A percentile compares a stretch with the other conserved stretches of the same genome.
These are phyloP conservation scores for Maconellicoccus hirsutus DNA, from an alignment of 1,140 invertebrate genomes.

Conservation along the genomic window DNA sequence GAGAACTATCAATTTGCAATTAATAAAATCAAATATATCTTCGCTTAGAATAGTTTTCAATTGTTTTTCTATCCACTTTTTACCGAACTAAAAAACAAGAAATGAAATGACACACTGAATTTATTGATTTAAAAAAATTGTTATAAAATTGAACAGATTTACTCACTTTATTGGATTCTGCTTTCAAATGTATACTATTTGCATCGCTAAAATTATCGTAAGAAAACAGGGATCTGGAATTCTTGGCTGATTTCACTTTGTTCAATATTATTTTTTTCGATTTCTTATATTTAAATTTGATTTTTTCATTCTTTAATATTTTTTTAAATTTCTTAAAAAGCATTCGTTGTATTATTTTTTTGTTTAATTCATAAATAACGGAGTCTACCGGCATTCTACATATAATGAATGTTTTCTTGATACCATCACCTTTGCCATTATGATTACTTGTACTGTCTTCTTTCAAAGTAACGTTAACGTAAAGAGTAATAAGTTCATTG, in stretches of 20 bases:
- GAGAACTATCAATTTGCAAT: neutral
- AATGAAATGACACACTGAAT: neutral
- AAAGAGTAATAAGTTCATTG: neutral
- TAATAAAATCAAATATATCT: neutral
- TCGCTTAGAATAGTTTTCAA: neutral
- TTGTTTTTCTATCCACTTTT: constrained; percentile 1
- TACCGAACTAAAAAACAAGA: constrained; percentile 31
- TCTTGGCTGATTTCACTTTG: neutral
- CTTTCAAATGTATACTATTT: neutral
- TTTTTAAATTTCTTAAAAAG: neutral
- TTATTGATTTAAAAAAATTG: no score
- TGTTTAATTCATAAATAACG: neutral
- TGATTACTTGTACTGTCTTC: neutral
- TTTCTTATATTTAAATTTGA: neutral
- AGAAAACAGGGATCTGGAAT: neutral
- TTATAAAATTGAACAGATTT: neutral
- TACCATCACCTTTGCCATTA: neutral
- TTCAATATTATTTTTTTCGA: neutral
- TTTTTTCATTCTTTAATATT: neutral
- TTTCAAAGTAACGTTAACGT: neutral
- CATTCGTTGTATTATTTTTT: neutral
- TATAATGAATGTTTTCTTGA: neutral
- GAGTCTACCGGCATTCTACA: neutral
- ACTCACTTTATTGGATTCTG: neutral
- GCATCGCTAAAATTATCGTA: neutral